Percentiles rank a stretch among this genome's conserved stretches.
Evolutionary conservation across 2,797 vertebrate species (phyloP).

Genomic region (Mormyrops attenuatus): DNA sequence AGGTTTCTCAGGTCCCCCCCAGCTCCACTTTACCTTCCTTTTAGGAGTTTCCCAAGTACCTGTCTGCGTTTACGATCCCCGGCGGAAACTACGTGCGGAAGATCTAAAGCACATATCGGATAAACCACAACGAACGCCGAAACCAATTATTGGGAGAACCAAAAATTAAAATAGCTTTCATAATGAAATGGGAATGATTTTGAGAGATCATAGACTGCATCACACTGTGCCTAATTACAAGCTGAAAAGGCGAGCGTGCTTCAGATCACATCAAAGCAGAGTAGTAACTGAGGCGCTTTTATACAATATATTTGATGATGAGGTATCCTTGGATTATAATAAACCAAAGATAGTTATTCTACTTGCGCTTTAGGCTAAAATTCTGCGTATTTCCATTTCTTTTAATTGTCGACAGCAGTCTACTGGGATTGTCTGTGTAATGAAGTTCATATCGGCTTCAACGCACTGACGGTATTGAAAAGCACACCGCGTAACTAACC

Average conservation of each 20-base stretch:
- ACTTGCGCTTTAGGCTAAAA: conserved; percentile 4
- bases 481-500: background rate
- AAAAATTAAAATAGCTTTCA: conserved; percentile 1
- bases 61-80: background rate
- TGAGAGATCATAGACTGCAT: conserved; percentile 1
- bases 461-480: background rate
- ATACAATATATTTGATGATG: conserved; percentile 4
- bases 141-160: background rate
- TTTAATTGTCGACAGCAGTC: conserved; percentile 8
- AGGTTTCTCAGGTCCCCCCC: background rate
- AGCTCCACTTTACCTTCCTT: background rate
- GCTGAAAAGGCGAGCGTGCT: background rate
- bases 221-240: conserved; percentile 8
- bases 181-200: conserved; percentile 8
- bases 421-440: background rate
- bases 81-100: background rate
- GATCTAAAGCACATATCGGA: background rate
- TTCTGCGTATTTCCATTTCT: conserved; percentile 6
- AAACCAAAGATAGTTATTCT: conserved; percentile 6
- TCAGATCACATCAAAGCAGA: conserved; percentile 12
- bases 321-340: conserved; percentile 6
- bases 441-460: background rate
- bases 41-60: background rate
- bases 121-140: background rate
- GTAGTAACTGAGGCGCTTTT: background rate